Base-by-base conservation (phyloP, 2,113 vertebrate species). In the Ornithorhynchus anatinus region DNA sequence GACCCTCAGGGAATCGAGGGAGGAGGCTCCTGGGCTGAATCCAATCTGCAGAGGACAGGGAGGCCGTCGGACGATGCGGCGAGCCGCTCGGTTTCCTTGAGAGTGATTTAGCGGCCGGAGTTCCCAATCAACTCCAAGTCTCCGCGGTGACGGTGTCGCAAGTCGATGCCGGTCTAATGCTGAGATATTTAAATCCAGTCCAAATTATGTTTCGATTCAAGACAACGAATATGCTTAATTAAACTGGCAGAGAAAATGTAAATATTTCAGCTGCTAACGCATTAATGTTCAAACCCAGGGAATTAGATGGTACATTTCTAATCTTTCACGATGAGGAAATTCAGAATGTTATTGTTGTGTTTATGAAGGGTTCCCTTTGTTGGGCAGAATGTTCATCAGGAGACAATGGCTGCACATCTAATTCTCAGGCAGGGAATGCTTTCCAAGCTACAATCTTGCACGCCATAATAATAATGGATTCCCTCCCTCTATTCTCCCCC, bases 261-360 rank as follows among this genome's bases (percentile, higher is more conserved):
- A 88, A 80, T 73, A 75, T 84, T 83, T 68, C 47, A 60, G 80
- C 86, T 84, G 51, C 23, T 77, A 62, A 73, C 14, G 25, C 32
- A 48, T 78, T 88, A 76, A 68, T 2, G 15, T 79, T 82, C 82
- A 77, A 56, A 59, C 80, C 77, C 67, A 65, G 77, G 82, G 59
- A 88, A 86, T 88, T 81, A 88, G 88, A 85, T 81, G 59, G 45
- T 57, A 81, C 42, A 69, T 59, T 89, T 88, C 68, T 36, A 78
- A 75, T 89, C 79, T 85, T 85, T 88, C 74, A 73, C 82, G 84
- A 89, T 80, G 81, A 85, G 59, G 54, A 83, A 89, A 85, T 75
- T 82, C 50, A 80, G 80, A 76, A 79, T 69, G 38, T 73, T 86
- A 81, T 69, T 89, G 56, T 74, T 88, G 42, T 69, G 64, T 85